Conservation (phyloP, 2,113 vertebrate species). For the Felis chaus region DNA sequence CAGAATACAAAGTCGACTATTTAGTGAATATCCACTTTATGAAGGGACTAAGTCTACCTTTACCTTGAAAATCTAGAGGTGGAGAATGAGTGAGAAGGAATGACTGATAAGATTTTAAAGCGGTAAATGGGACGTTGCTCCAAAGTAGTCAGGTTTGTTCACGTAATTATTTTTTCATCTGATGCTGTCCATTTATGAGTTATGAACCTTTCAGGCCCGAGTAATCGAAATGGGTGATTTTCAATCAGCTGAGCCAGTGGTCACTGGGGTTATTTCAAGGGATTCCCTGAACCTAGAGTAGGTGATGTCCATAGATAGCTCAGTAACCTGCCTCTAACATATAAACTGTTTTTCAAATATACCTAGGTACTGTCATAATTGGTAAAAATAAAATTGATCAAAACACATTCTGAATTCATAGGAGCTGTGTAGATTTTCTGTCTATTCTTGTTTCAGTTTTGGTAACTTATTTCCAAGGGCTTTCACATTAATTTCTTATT, state of each 20-base stretch:
- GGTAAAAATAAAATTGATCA: background rate
- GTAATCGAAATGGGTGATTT: background rate
- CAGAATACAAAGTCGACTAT: too few relatives aligned
- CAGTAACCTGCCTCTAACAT: background rate
- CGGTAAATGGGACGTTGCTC: background rate
- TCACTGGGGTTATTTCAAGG: background rate
- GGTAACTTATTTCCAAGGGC: background rate
- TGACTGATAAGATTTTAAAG: background rate
- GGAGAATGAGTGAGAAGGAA: background rate
- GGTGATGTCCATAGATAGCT: background rate
- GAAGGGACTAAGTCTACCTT: background rate
- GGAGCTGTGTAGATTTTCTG: background rate
- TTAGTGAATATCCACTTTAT: background rate
- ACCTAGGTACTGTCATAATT: background rate
- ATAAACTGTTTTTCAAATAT: background rate
- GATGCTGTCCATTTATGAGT: background rate
- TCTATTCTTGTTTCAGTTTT: background rate
- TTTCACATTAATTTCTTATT: background rate
- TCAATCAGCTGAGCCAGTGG: background rate
- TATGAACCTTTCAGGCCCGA: background rate
- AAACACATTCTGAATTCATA: background rate
- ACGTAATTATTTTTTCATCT: background rate
- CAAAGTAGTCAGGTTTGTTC: background rate
- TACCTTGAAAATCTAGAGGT: background rate
- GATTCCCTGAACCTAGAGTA: background rate